Evolutionary conservation across 2,113 vertebrate species (phyloP), one percentile per base, ranked within the genome.

Genomic region (Ancistrus triradiatus): DNA sequence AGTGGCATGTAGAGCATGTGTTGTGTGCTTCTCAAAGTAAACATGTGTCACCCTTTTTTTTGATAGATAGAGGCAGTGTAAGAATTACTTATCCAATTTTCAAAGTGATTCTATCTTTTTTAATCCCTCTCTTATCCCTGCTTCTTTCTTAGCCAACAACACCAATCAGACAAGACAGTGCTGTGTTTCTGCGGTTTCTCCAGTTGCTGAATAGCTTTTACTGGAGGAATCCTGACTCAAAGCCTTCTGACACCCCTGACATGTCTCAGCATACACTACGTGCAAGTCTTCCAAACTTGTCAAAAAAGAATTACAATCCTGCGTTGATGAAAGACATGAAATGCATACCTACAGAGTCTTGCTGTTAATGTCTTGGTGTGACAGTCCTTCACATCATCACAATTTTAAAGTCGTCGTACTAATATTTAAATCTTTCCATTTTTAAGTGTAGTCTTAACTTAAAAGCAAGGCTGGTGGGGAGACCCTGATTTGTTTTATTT

Each of bases 1-100:
- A 48, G 18, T 68, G 70, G 70, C 60, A 17, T 68, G 60, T 59
- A 25, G 47, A 53, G 60, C 68, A 65, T 59, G 53, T 25, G 35
- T 53, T 49, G 46, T 56, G 52, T 63, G 11, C 24, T 27, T 61
- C 68, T 57, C 72, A 65, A 74, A 74, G 47, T 66, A 74, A 66
- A 74, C 57, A 27, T 56, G 40, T 68, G 65, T 50, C 31, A 49
- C n/a, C n/a, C n/a, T 37, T 9, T 55, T 47, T 6, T 62, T 66
- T 65, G 61, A 69, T 69, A 53, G 61, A 74, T 73, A 18, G 58
- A 61, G 59, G 18, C 25, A 24, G 60, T 58, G 64, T 51, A 56
- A 64, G 50, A 63, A 33, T 48, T 55, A 63, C 31, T 64, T 64
- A 68, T 60, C 49, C 42, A 60, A 38, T 68, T 73, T 68, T 73